These are phyloP conservation scores for Ariopsis seemanni DNA, from an alignment of 2,113 vertebrate species.

Conservation along the genomic window DNA sequence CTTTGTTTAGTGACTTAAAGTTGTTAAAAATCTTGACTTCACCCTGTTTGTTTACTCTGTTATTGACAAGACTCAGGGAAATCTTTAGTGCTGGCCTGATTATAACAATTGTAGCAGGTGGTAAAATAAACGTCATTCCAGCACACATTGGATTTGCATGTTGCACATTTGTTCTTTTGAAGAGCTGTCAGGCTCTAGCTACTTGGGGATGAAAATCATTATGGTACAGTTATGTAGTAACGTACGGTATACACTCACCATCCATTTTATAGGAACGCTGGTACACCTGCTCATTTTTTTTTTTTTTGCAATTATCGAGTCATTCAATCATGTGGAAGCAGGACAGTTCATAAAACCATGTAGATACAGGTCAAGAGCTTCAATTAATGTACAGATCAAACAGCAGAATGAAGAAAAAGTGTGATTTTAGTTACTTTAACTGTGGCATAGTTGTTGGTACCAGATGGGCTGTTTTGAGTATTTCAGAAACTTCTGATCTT, in stretches of 20 bases:
- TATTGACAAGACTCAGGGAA: constrained; percentile 14
- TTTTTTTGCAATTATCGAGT: neutral
- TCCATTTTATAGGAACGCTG: no score
- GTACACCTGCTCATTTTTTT: neutral
- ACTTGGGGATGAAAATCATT: neutral
- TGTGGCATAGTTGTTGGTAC: neutral
- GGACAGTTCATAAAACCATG: neutral
- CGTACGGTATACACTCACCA: neutral
- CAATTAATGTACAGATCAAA: neutral
- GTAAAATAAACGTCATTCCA: neutral
- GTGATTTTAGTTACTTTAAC: neutral
- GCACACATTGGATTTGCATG: neutral
- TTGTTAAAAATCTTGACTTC: neutral
- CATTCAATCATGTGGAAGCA: neutral
- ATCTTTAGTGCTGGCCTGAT: neutral
- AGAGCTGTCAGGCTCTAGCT: neutral
- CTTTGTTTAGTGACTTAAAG: neutral
- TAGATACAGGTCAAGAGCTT: neutral
- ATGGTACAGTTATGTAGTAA: no score
- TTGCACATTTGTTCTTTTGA: neutral
- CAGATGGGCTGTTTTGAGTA: neutral
- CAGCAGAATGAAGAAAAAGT: neutral
- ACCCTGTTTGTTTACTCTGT: neutral
- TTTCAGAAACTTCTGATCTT: no score
- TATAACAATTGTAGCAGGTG: neutral